Percentiles rank a stretch among this genome's conserved stretches.
These are phyloP conservation scores for Spialia ferax DNA, from an alignment of 2,888 invertebrate genomes.

Conservation along the genomic window DNA sequence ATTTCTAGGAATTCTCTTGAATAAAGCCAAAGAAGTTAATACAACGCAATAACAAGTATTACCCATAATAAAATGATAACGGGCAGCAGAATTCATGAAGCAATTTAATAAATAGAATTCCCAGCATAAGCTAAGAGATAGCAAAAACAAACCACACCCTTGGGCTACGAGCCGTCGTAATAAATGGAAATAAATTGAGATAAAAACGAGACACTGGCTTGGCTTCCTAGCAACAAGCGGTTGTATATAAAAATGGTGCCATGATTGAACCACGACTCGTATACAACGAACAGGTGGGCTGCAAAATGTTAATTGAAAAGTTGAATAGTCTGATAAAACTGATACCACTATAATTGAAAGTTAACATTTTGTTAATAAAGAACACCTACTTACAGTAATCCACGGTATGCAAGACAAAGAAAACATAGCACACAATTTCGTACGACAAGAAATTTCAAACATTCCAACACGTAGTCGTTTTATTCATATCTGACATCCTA, in stretches of 20 bases:
- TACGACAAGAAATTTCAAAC: too few species aligned
- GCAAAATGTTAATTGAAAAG: slow-evolving; percentile 14
- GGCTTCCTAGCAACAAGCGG: slow-evolving; percentile 49
- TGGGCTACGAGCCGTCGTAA: slow-evolving; percentile 55
- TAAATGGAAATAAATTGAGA: slow-evolving; percentile 50
- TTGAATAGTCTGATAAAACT: neutral
- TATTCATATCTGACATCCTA: too few species aligned
- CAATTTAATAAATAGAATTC: slow-evolving; percentile 59
- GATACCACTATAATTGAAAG: neutral
- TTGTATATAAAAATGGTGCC: slow-evolving; percentile 15
- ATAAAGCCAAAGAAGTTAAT: neutral
- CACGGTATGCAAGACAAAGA: too few species aligned
- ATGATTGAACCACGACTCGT: slow-evolving; percentile 44
- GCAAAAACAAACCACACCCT: slow-evolving; percentile 65
- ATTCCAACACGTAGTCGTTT: too few species aligned
- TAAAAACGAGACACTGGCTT: slow-evolving; percentile 59
- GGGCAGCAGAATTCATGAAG: slow-evolving; percentile 29
- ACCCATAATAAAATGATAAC: slow-evolving; percentile 28
- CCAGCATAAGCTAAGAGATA: slow-evolving; percentile 53
- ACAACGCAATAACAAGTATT: slow-evolving; percentile 15
- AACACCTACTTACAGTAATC: neutral
- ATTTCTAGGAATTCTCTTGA: neutral
- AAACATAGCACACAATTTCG: too few species aligned
- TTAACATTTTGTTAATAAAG: neutral
- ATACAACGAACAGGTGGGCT: slow-evolving; percentile 37